Percentiles rank a stretch among this genome's conserved stretches.
phyloP scores from a whole-genome alignment of 2,113 vertebrate species.

The Epinephelus lanceolatus region DNA sequence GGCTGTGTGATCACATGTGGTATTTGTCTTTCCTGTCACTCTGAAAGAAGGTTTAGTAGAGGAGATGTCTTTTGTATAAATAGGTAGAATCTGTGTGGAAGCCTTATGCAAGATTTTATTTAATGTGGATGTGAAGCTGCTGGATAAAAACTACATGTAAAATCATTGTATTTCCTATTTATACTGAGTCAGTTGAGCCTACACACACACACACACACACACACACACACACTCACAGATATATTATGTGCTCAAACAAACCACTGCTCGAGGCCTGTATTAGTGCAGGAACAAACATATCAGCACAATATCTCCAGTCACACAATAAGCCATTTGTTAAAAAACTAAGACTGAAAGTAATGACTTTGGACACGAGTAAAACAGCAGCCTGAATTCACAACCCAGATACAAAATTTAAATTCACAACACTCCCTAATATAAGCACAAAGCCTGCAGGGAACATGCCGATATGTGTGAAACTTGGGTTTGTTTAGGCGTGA shows the following conservation, averaged over 20 bases:
- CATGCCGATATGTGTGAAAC: too few relatives aligned
- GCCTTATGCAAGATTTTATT: neutral
- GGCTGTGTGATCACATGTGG: neutral
- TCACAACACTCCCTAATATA: neutral
- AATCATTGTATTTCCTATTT: conserved; percentile 1
- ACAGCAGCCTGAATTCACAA: neutral
- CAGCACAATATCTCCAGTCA: conserved; percentile 11
- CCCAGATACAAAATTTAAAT: conserved; percentile 22
- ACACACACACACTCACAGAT: neutral
- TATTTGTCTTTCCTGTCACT: neutral
- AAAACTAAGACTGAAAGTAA: neutral
- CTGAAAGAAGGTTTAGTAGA: neutral
- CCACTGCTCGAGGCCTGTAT: conserved; percentile 10
- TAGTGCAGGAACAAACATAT: neutral
- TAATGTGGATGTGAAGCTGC: neutral
- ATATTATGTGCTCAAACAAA: neutral
- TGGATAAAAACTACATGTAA: neutral
- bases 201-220: neutral
- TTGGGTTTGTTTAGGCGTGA: conserved; percentile 20
- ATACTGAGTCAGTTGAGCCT: conserved; percentile 13
- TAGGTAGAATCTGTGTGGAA: neutral
- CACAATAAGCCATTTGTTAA: conserved; percentile 14
- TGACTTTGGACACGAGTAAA: conserved; percentile 1
- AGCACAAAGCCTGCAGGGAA: neutral
- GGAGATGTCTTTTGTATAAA: neutral